phyloP scores from a whole-genome alignment of 1,140 invertebrate genomes.

The Drosophila insularis region DNA sequence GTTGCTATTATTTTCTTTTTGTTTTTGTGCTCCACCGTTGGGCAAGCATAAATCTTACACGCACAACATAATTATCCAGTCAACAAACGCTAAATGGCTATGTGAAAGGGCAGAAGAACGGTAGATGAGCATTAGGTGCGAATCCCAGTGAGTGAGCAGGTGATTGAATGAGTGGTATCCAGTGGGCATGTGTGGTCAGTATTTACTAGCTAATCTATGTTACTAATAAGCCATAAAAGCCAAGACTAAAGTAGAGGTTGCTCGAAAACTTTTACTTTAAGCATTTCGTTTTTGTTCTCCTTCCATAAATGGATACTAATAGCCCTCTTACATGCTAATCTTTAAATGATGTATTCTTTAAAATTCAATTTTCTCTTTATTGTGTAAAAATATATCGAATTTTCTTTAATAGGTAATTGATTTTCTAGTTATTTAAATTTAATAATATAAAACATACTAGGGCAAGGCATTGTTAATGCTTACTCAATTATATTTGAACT shows the following conservation, averaged over 20 bases:
- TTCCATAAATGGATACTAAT: no score
- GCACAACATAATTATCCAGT: constrained; percentile 79
- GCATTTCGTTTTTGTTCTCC: background rate
- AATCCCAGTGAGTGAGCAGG: background rate
- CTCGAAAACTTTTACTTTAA: background rate
- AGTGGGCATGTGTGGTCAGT: constrained; percentile 38
- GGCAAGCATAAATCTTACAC: constrained; percentile 69
- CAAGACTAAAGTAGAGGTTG: background rate
- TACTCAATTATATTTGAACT: no score
- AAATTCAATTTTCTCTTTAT: no score
- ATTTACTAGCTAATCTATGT: constrained; percentile 36
- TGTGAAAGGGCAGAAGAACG: constrained; percentile 32
- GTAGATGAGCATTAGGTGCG: constrained; percentile 3
- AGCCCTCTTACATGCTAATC: no score
- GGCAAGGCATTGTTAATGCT: no score
- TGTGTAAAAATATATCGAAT: no score
- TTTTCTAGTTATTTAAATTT: no score
- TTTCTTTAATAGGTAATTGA: no score
- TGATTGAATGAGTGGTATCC: constrained; percentile 44
- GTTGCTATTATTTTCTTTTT: background rate
- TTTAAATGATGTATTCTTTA: no score
- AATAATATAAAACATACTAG: no score
- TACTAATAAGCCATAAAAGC: constrained; percentile 50
- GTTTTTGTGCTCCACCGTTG: constrained; percentile 4
- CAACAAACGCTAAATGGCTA: constrained; percentile 74